Percentiles rank a stretch among this genome's conserved stretches.
These are phyloP conservation scores for Alcedo quadribrachys DNA, from an alignment of 2,797 vertebrate species.

Conservation along the genomic window DNA sequence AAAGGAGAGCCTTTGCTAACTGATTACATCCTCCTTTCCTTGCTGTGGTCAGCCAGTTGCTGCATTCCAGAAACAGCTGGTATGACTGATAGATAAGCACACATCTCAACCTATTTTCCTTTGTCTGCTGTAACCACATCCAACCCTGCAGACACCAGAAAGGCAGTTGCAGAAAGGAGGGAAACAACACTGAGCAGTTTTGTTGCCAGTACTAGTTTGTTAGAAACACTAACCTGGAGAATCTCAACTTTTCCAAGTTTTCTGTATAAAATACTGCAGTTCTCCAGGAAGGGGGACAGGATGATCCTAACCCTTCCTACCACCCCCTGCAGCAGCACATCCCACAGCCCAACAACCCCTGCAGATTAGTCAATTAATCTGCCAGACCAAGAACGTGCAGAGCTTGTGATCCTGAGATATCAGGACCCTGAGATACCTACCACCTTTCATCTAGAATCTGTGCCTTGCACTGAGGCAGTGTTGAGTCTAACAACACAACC, in stretches of 20 bases:
- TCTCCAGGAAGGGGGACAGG: neutral
- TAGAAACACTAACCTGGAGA: neutral
- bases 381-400: neutral
- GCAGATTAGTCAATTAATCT: neutral
- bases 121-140: constrained; percentile 12
- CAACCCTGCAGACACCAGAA: neutral
- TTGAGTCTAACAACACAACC: rapidly evolving
- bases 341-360: neutral
- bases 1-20: constrained; percentile 44
- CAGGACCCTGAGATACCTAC: neutral
- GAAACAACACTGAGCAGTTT: neutral
- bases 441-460: rapidly evolving
- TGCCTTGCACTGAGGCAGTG: neutral
- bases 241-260: neutral
- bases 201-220: neutral
- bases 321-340: neutral
- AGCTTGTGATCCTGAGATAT: rapidly evolving
- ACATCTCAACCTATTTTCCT: neutral
- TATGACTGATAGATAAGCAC: constrained; percentile 38
- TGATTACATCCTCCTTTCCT: constrained; percentile 38
- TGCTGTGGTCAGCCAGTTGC: constrained; percentile 54
- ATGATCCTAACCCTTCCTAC: neutral
- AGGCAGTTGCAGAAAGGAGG: neutral
- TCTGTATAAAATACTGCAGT: neutral
- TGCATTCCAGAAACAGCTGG: constrained; percentile 51